Conservation (phyloP, 2,113 vertebrate genomes). For the Columbina picui region DNA sequence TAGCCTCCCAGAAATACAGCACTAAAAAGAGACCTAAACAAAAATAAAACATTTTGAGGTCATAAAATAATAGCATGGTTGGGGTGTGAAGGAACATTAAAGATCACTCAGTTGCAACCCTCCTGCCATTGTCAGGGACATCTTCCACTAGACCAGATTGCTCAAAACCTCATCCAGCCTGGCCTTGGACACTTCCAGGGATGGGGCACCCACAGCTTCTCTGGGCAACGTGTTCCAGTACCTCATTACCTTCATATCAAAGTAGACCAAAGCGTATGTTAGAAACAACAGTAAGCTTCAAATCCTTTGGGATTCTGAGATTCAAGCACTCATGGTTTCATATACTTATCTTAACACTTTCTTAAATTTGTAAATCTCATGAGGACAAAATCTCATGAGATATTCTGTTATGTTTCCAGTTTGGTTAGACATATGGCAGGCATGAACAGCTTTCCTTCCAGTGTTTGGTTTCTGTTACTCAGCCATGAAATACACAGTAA, state of each 20-base stretch:
- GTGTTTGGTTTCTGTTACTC: constrained; percentile 27
- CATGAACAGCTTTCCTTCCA: constrained; percentile 8
- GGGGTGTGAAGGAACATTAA: too few species aligned
- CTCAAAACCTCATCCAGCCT: too few species aligned
- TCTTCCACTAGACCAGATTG: too few species aligned
- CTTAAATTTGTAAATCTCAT: constrained; percentile 1
- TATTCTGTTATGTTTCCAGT: neutral
- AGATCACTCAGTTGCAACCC: too few species aligned
- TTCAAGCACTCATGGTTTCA: neutral
- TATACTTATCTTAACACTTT: neutral
- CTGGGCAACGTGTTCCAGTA: too few species aligned
- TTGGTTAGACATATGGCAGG: constrained; percentile 10
- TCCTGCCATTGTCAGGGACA: too few species aligned
- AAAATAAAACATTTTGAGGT: neutral
- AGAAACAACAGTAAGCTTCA: neutral
- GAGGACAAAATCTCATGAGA: neutral
- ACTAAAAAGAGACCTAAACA: neutral
- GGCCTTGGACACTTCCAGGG: too few species aligned
- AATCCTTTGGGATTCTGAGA: neutral
- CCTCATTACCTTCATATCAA: neutral
- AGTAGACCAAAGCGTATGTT: neutral
- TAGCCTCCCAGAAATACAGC: neutral
- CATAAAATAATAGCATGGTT: neutral
- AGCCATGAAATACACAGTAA: constrained; percentile 7
- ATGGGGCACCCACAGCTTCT: too few species aligned